Base-by-base conservation (phyloP, 2,113 vertebrate genomes). In the Triplophysa tibetana region DNA sequence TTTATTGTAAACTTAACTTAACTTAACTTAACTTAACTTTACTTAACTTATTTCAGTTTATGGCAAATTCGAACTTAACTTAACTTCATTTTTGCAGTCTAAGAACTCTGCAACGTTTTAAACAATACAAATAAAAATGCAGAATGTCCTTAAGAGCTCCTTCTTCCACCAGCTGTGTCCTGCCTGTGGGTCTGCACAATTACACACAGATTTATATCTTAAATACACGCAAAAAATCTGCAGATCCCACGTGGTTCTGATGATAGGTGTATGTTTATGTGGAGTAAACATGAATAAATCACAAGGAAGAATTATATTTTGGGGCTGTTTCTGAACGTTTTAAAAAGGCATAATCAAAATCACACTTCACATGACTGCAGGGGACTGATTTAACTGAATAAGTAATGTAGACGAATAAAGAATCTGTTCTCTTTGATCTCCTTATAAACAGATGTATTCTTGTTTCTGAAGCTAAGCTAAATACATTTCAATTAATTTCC, bases 221-320 rank as follows among this genome's bases (percentile, higher is more conserved):
- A 16, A 43, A 73, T 41, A 0, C 41, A 8, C 17, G 3, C 21
- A 23, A 4, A 24, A 33, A 72, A 58, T 41, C 4, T 2, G 50
- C 54, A 60, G n/a, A 73, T 14, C 13, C 26, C 17, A 70, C n/a
- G 19, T 58, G 50, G 5, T 6, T 17, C 50, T 54, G 54, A 58
- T 58, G 8, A 58, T 7, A 38, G 17, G 69, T 19, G 8, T 41
- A 61, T 17, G 8, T 54, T 61, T 75, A 77, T 73, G 23, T 58
- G 45, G 45, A 48, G 16, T 74, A 73, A 80, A 45, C 11, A 68
- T 63, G 26, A 82, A 85, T 68, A 80, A 77, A 60, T 23, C 33
- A 16, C 21, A 54, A 38, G 56, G 19, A 43, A 84, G 63, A 41
- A 68, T 75, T 29, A 72, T 76, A 70, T 82, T 76, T 72, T 80